Evolutionary conservation across 1,140 invertebrate genomes (phyloP).

Genomic region (Sarcophaga peregrina): DNA sequence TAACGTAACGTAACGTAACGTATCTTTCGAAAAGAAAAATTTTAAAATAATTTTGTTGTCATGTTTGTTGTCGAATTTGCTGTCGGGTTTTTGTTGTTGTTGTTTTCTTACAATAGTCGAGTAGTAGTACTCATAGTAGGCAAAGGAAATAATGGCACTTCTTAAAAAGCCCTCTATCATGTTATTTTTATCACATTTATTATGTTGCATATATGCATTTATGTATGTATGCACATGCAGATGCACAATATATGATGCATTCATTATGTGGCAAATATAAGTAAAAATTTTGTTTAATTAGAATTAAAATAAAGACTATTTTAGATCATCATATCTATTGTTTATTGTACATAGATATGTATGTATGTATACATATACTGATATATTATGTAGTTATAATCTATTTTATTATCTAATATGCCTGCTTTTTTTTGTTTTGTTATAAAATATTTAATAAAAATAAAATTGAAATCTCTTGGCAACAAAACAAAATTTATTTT

Average conservation of each 20-base stretch:
- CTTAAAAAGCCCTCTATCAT: no score
- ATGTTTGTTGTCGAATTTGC: no score
- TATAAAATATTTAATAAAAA: neutral
- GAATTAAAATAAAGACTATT: no score
- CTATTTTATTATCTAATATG: constrained; percentile 12
- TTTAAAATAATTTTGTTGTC: no score
- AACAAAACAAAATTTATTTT: neutral
- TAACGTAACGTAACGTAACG: no score
- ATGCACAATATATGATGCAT: neutral
- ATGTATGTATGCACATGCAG: neutral
- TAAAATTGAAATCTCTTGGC: neutral
- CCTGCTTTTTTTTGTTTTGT: neutral
- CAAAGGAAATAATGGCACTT: no score
- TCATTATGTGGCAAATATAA: neutral
- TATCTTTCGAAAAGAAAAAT: no score
- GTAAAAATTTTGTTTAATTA: no score
- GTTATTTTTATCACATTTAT: neutral
- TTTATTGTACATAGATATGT: neutral
- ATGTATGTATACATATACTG: neutral
- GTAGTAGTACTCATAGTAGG: no score
- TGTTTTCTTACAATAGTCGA: no score
- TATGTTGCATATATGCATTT: neutral
- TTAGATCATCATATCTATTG: no score
- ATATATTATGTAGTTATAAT: neutral
- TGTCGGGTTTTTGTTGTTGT: no score